A percentile compares a stretch with the other conserved stretches of the same genome.
Evolutionary conservation across 2,797 vertebrate species (phyloP).

Genomic region (Cercopithecus hamlyni): DNA sequence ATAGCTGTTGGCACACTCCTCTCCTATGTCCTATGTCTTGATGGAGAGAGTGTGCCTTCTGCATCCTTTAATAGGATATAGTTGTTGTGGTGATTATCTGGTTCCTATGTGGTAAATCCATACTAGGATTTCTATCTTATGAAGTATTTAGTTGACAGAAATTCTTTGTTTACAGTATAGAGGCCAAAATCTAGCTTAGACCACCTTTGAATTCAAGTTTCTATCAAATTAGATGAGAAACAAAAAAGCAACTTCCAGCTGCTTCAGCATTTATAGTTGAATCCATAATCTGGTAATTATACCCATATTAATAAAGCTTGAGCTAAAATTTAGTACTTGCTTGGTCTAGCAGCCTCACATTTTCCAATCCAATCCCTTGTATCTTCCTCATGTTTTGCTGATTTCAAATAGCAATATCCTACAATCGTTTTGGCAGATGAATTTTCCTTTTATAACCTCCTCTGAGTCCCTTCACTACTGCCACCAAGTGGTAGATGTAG

Average conservation of each 20-base stretch:
- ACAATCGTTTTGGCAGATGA: not conserved
- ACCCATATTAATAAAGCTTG: not conserved
- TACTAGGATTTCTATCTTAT: not conserved
- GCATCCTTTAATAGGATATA: not conserved
- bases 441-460: not conserved
- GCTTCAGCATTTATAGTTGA: not conserved
- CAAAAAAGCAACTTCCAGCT: not conserved
- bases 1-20: not conserved
- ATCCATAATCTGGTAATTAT: not conserved
- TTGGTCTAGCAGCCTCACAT: not conserved
- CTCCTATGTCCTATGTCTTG: no score
- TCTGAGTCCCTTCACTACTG: not conserved
- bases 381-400: not conserved
- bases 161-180: not conserved
- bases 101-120: not conserved
- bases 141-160: not conserved
- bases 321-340: not conserved
- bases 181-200: not conserved
- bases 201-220: not conserved
- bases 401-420: not conserved
- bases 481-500: not conserved
- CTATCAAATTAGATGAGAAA: not conserved
- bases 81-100: not conserved
- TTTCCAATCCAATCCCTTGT: not conserved
- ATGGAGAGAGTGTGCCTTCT: not conserved